phyloP scores from a whole-genome alignment of 2,113 vertebrate species.

The Leptodactylus fuscus region DNA sequence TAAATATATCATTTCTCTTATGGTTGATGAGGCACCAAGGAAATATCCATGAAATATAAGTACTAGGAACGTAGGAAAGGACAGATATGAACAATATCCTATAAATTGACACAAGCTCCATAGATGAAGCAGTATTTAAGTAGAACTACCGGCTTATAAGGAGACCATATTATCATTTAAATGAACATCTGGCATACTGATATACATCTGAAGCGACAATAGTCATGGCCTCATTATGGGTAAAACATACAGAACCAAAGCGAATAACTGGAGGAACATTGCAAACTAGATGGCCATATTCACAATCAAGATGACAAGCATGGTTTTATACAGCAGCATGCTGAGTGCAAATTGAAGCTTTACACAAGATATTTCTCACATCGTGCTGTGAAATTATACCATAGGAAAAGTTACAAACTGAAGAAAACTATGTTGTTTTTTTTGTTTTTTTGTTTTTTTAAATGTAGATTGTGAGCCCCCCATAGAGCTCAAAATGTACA shows the following conservation, averaged over 20 bases:
- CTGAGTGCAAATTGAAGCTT: neutral
- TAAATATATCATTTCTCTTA: neutral
- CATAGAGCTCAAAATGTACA: too few relatives aligned
- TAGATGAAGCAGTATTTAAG: neutral
- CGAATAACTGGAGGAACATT: neutral
- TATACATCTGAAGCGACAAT: neutral
- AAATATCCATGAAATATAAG: neutral
- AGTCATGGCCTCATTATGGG: conserved; percentile 1
- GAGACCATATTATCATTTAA: conserved; percentile 22
- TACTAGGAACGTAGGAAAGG: neutral
- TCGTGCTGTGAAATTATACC: neutral
- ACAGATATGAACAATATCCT: neutral
- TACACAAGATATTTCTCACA: neutral
- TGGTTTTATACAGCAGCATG: neutral
- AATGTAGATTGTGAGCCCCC: too few relatives aligned
- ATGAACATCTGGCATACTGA: conserved; percentile 19
- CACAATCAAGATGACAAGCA: neutral
- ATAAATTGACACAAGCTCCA: neutral
- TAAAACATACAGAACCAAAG: neutral
- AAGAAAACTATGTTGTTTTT: too few relatives aligned
- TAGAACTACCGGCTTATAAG: neutral
- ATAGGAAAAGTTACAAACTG: neutral
- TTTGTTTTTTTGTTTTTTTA: too few relatives aligned
- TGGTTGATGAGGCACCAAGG: neutral
- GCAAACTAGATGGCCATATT: neutral